Conservation (phyloP, 2,113 vertebrate species). For the Panthera tigris region DNA sequence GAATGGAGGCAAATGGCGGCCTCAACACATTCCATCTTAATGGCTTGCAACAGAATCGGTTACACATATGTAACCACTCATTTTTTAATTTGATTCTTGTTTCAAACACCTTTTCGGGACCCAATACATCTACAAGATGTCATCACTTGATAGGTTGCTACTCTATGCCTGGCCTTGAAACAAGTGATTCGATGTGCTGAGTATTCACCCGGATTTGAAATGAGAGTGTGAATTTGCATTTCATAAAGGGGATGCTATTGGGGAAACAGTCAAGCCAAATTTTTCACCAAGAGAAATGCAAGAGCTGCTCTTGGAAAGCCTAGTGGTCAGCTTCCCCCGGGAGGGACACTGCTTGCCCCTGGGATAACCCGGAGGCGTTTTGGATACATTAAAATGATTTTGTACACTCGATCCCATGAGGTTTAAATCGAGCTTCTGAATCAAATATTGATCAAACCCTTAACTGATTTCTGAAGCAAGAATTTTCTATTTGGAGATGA, state of each 20-base stretch:
- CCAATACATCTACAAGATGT: constrained; percentile 54
- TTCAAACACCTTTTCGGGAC: constrained; percentile 70
- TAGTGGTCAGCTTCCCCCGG: not conserved
- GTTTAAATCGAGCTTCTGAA: constrained; percentile 39
- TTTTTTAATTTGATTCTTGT: constrained; percentile 73
- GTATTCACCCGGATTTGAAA: constrained; percentile 53
- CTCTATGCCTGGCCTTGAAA: constrained; percentile 45
- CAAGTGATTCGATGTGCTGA: constrained; percentile 21
- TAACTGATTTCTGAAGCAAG: constrained; percentile 30
- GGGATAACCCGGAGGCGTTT: not conserved
- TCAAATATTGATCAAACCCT: constrained; percentile 48
- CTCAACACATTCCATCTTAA: constrained; percentile 56
- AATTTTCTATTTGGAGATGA: constrained; percentile 38
- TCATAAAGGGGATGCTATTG: constrained; percentile 49
- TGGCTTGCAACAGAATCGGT: constrained; percentile 35
- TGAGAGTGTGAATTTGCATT: constrained; percentile 36
- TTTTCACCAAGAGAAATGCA: constrained; percentile 4
- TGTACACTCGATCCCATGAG: not conserved
- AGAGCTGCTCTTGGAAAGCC: not conserved
- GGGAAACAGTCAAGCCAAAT: constrained; percentile 34
- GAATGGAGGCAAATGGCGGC: constrained; percentile 37
- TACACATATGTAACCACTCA: constrained; percentile 64
- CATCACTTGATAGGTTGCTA: constrained; percentile 44
- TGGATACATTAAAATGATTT: not conserved
- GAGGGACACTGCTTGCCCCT: not conserved